Evolutionary conservation across 2,797 vertebrate genomes (phyloP).

Genomic region (Ctenochaetus hawaiiensis): DNA sequence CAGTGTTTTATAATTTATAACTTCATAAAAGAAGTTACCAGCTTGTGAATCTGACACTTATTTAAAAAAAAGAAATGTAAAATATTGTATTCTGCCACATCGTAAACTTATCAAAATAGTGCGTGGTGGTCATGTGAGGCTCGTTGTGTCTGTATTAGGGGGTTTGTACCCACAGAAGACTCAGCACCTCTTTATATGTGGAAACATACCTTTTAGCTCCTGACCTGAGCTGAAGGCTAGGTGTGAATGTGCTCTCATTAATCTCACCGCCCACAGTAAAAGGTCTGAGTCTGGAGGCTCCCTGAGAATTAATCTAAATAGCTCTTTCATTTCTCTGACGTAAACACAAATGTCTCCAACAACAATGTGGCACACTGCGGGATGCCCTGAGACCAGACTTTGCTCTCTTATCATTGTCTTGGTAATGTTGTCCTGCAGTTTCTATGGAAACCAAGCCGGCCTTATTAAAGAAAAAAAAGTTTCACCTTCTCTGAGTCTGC

Average conservation of each 20-base stretch:
- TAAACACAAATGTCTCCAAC: conserved; percentile 69
- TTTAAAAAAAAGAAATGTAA: conserved; percentile 7
- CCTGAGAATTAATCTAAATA: conserved; percentile 71
- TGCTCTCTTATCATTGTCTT: conserved; percentile 74
- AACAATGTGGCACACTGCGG: conserved; percentile 59
- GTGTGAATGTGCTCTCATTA: conserved; percentile 78
- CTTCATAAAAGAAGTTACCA: conserved; percentile 28
- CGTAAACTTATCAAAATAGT: conserved; percentile 18
- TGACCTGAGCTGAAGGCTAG: conserved; percentile 68
- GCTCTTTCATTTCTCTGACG: conserved; percentile 71
- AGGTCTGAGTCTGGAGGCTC: conserved; percentile 63
- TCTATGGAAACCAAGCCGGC: conserved; percentile 80
- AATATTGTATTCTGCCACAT: conserved; percentile 10
- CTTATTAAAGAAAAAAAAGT: conserved; percentile 76
- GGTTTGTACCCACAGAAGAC: conserved; percentile 63
- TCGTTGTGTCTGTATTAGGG: conserved; percentile 41
- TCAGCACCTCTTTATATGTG: conserved; percentile 70
- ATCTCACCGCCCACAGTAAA: conserved; percentile 73
- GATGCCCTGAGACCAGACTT: conserved; percentile 73
- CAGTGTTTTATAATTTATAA: conserved; percentile 49
- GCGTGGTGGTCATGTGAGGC: conserved; percentile 18
- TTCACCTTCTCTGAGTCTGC: conserved; percentile 85
- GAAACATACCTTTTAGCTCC: conserved; percentile 77
- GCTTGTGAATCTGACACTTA: conserved; percentile 30
- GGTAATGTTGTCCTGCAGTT: conserved; percentile 81